Percentiles rank a stretch among this genome's conserved stretches.
These are phyloP conservation scores for Malurus leucopterus DNA, from an alignment of 2,797 vertebrate genomes.

Conservation along the genomic window DNA sequence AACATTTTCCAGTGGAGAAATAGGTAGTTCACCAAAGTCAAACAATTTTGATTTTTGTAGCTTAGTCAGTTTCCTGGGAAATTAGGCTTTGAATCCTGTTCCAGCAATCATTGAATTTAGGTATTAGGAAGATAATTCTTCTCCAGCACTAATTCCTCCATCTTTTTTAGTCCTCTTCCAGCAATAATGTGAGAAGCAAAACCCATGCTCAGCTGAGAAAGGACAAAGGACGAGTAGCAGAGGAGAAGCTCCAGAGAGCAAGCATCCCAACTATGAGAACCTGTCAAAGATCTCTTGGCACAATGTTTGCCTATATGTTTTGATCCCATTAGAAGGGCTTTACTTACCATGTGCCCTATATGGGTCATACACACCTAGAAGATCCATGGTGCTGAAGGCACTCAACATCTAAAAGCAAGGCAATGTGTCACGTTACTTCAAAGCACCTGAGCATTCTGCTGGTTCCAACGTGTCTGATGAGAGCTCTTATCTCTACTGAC, in stretches of 20 bases:
- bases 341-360: fast-evolving
- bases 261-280: fast-evolving
- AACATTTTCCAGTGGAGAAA: neutral
- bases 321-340: neutral
- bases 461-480: neutral
- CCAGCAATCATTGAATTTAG: neutral
- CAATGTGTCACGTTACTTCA: neutral
- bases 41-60: neutral
- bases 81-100: neutral
- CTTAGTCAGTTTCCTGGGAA: neutral
- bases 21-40: neutral
- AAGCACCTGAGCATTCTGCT: neutral
- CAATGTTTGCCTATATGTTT: fast-evolving
- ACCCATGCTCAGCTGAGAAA: neutral
- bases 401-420: neutral
- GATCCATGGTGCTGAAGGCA: neutral
- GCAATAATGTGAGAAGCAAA: neutral
- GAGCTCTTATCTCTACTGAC: neutral
- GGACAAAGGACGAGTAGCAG: neutral
- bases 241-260: neutral
- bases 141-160: neutral
- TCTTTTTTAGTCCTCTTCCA: neutral
- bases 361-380: fast-evolving
- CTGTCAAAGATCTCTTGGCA: neutral
- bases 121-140: neutral